Evolutionary conservation across 2,888 invertebrate genomes (phyloP).

Genomic region (Cistogaster globosa): DNA sequence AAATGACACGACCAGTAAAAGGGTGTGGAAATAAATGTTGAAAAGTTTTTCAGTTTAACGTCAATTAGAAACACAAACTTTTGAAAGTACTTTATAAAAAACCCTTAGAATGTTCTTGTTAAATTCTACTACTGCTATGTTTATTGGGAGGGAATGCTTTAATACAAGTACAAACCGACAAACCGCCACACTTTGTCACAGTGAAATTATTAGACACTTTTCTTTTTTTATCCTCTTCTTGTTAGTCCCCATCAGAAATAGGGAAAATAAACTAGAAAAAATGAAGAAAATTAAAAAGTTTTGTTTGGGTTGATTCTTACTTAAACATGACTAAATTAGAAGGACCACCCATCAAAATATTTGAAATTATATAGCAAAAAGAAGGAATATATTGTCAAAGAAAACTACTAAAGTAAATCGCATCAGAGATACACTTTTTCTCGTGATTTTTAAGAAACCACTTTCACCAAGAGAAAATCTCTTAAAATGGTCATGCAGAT

Average conservation of each 20-base stretch:
- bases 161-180: neutral
- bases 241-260: neutral
- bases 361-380: too few relatives aligned
- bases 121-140: neutral
- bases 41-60: conserved; percentile 52
- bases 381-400: too few relatives aligned
- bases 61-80: conserved; percentile 65
- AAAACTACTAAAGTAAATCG: too few relatives aligned
- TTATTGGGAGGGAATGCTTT: conserved; percentile 22
- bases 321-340: too few relatives aligned
- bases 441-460: too few relatives aligned
- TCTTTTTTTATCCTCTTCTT: conserved; percentile 9
- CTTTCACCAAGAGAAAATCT: too few relatives aligned
- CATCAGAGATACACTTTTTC: too few relatives aligned
- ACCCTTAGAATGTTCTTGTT: conserved; percentile 30
- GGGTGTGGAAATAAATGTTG: conserved; percentile 35
- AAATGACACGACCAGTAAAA: conserved; percentile 18
- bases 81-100: conserved; percentile 45
- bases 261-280: neutral
- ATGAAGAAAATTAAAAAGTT: too few relatives aligned
- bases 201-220: conserved; percentile 29
- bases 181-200: conserved; percentile 20
- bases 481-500: too few relatives aligned
- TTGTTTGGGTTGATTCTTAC: too few relatives aligned
- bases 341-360: too few relatives aligned